Conservation (phyloP, 2,888 invertebrate species). For the Chamaedrilus cognettii region DNA sequence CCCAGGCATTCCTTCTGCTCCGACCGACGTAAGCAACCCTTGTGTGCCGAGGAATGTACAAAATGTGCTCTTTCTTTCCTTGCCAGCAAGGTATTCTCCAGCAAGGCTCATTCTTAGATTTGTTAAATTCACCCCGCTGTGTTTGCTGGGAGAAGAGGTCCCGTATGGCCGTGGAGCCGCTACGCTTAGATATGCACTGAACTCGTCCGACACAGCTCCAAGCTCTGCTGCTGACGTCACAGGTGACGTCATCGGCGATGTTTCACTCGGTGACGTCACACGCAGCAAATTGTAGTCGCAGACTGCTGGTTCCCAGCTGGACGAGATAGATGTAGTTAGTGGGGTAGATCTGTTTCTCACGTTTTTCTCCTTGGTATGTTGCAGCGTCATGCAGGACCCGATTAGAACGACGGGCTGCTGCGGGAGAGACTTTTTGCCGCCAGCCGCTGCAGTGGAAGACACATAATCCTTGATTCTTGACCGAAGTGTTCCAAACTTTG, state of each 20-base stretch:
- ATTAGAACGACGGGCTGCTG: neutral
- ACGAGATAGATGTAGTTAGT: too few species aligned
- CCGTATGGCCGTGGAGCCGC: slow-evolving; percentile 15
- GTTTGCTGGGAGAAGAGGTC: neutral
- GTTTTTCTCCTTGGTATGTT: neutral
- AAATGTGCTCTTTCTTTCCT: neutral
- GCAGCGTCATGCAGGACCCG: neutral
- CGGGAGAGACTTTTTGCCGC: neutral
- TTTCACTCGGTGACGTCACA: too few species aligned
- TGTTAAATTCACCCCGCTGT: neutral
- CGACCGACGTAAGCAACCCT: neutral
- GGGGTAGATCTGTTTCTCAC: neutral
- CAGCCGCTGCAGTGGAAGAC: neutral
- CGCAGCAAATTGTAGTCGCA: too few species aligned
- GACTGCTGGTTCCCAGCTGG: neutral
- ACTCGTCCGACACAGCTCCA: neutral
- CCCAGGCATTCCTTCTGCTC: too few species aligned
- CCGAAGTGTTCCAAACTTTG: neutral
- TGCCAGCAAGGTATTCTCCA: neutral
- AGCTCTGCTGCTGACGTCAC: slow-evolving; percentile 1
- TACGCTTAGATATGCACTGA: slow-evolving; percentile 12
- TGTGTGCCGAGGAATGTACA: slow-evolving; percentile 2
- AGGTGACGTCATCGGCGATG: too few species aligned
- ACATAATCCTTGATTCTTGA: neutral
- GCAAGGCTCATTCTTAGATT: neutral